phyloP scores from a whole-genome alignment of 2,113 vertebrate species.

The Oreochromis tanganicae region DNA sequence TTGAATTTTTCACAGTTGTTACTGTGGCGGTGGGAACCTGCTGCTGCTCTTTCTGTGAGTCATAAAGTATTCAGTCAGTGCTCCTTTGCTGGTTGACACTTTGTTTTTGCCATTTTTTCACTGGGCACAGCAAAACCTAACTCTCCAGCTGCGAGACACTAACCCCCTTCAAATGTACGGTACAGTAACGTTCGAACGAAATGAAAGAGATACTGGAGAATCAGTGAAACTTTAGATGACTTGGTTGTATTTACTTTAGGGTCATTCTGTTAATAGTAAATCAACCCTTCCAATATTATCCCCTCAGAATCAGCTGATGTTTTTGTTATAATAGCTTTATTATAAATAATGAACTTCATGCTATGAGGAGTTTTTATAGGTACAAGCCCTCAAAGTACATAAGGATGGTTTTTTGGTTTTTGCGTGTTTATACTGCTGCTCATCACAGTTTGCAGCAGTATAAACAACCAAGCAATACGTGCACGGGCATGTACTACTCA shows the following conservation, averaged over 20 bases:
- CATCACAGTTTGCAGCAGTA: background rate
- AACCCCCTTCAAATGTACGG: constrained; percentile 1
- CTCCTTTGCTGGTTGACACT: constrained; percentile 20
- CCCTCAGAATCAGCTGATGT: background rate
- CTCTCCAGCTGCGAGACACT: background rate
- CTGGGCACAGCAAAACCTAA: background rate
- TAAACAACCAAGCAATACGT: background rate
- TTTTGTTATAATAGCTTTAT: background rate
- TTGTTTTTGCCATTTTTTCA: constrained; percentile 24
- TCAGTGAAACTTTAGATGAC: background rate
- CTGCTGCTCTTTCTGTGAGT: constrained; percentile 47
- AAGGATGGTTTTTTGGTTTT: background rate
- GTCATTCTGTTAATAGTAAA: background rate
- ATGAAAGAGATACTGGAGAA: background rate
- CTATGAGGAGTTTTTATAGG: background rate
- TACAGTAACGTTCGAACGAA: background rate
- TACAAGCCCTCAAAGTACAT: background rate
- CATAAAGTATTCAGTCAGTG: constrained; percentile 42
- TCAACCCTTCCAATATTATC: background rate
- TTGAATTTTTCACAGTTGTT: constrained; percentile 69
- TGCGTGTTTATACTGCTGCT: background rate
- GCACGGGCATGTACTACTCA: background rate
- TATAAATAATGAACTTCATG: background rate
- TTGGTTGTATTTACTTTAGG: background rate
- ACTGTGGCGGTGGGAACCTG: constrained; percentile 54